These are phyloP conservation scores for Oryzias woworae DNA, from an alignment of 2,113 vertebrate species.

Conservation along the genomic window DNA sequence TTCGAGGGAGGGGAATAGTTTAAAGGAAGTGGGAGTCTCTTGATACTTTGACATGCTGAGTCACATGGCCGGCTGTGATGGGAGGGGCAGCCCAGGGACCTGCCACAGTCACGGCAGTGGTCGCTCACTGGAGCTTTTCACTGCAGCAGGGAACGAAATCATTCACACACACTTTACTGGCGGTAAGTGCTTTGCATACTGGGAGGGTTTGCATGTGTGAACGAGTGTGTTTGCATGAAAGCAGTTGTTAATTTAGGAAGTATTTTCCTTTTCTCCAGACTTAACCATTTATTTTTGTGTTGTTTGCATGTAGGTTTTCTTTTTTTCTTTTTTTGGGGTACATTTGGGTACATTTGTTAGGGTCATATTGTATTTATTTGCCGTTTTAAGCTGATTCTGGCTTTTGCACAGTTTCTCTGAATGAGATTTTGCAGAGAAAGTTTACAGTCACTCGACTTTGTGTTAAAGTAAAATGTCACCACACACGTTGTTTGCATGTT, in stretches of 20 bases:
- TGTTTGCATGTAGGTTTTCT: too few relatives aligned
- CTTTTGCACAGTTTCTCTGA: too few relatives aligned
- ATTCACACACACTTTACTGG: slow-evolving; percentile 46
- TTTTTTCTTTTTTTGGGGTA: neutral
- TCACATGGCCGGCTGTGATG: slow-evolving; percentile 65
- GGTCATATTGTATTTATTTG: neutral
- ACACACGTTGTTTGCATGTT: too few relatives aligned
- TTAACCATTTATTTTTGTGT: too few relatives aligned
- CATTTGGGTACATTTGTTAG: slow-evolving; percentile 1
- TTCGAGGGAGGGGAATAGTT: neutral
- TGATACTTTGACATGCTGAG: slow-evolving; percentile 36
- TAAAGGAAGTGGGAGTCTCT: slow-evolving; percentile 66
- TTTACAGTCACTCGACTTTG: too few relatives aligned
- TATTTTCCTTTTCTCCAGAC: neutral
- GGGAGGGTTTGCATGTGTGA: slow-evolving; percentile 10
- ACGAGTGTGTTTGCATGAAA: slow-evolving; percentile 11
- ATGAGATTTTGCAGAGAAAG: too few relatives aligned
- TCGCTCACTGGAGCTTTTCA: slow-evolving; percentile 62
- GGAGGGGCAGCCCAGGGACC: slow-evolving; percentile 52
- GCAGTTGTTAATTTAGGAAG: slow-evolving; percentile 5
- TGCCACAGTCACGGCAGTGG: slow-evolving; percentile 57
- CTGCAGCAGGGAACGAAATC: slow-evolving; percentile 56
- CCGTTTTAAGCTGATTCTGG: too few relatives aligned
- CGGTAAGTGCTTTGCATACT: slow-evolving; percentile 66
- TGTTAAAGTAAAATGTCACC: too few relatives aligned